Base-by-base conservation (phyloP, 2,888 invertebrate genomes). In the Xanthia togata region DNA sequence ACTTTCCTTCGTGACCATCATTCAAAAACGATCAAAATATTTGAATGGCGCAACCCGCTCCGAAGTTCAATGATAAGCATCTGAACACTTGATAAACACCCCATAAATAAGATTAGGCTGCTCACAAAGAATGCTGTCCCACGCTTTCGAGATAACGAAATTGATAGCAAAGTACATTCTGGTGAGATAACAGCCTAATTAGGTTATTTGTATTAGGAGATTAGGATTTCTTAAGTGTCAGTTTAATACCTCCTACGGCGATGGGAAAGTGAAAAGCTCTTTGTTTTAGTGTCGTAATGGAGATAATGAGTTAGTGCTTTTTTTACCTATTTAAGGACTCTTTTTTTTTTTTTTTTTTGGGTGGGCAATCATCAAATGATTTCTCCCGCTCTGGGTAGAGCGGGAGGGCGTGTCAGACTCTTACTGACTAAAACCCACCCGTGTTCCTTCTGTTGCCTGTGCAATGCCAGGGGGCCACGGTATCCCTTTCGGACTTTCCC, bases 171-270 rank as follows among this genome's bases (percentile, higher is more conserved):
- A 77, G 87, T 77, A 81, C 72, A 82, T 73, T 82, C 59, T 81
- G 17, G 63, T 76, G 76, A 86, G 89, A 89, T 89, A 89, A 86
- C 73, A 62, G 69, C 55, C 82, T 89, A 89, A 89, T 89, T 89
- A 85, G 89, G 89, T 87, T 89, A 89, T 89, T 88, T 89, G 89
- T 88, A 79, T 79, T 79, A 84, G 76, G 59, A 82, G 88, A 86
- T 89, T 81, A 88, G 62, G 50, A 78, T 88, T 89, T 80, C 84
- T 81, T 67, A 84, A 88, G 72, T 76, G 73, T 73, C 69, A 71
- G 73, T 50, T 4, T 72, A 26, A 53, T 77, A 82, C 79, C 81
- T 79, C 87, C 81, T 79, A 77, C 73, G 44, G 47, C 23, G 79
- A 72, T 81, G 83, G 73, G 65, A 83, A 73, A 73, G 59, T 68